Evolutionary conservation across 2,113 vertebrate species (phyloP).

Genomic region (Limnothrissa miodon): DNA sequence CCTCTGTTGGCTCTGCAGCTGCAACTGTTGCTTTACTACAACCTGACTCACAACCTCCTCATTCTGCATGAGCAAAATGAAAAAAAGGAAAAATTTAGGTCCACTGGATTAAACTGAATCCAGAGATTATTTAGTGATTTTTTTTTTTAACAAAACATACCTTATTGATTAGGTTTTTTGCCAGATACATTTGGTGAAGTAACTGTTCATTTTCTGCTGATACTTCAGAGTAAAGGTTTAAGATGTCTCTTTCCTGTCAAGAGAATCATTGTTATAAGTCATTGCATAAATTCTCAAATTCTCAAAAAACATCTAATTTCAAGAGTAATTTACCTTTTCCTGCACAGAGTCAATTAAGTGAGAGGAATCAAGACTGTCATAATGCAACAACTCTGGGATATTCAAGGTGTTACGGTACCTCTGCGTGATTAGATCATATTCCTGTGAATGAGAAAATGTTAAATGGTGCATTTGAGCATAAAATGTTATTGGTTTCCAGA

Average conservation of each 20-base stretch:
- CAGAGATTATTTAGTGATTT: background rate
- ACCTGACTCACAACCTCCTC: conserved; percentile 72
- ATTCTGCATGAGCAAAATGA: conserved; percentile 68
- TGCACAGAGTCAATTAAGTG: conserved; percentile 79
- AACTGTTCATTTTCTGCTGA: conserved; percentile 78
- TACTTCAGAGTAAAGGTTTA: conserved; percentile 76
- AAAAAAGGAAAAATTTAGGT: conserved; percentile 11
- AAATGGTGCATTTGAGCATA: background rate
- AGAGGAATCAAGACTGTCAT: conserved; percentile 64
- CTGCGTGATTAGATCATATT: conserved; percentile 79
- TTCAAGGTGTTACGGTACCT: conserved; percentile 78
- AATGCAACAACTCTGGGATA: conserved; percentile 46
- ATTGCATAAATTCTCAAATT: background rate
- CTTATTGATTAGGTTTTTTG: conserved; percentile 78
- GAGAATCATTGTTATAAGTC: background rate
- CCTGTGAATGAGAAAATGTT: conserved; percentile 62
- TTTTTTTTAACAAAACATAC: conserved; percentile 49
- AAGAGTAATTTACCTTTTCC: conserved; percentile 71
- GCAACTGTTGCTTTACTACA: conserved; percentile 60
- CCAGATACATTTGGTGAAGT: conserved; percentile 77
- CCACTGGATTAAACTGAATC: no score
- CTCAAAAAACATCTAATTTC: background rate
- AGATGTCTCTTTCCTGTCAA: conserved; percentile 78
- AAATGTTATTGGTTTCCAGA: background rate
- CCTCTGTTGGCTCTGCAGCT: conserved; percentile 63